Evolutionary conservation across 1,140 invertebrate genomes (phyloP).

Genomic region (Laupala kohalensis): DNA sequence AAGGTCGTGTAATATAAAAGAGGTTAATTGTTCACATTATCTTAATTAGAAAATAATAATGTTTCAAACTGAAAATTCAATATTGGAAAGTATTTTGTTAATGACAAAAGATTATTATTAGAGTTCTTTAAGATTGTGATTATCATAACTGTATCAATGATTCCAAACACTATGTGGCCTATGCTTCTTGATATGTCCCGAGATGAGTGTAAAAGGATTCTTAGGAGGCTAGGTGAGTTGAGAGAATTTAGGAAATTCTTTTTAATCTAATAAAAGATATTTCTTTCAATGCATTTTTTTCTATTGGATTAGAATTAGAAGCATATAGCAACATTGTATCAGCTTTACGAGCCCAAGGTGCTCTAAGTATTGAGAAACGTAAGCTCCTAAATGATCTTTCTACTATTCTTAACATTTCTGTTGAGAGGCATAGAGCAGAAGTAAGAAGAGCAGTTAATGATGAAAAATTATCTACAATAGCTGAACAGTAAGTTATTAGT

Average conservation of each 20-base stretch:
- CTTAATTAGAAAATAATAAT: too few relatives aligned
- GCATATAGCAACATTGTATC: conserved; percentile 79
- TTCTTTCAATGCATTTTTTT: not conserved
- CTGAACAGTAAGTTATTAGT: conserved; percentile 62
- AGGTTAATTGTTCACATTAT: too few relatives aligned
- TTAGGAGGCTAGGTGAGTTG: conserved; percentile 64
- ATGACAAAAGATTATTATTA: too few relatives aligned
- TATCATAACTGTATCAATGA: not conserved
- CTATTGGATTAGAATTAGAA: conserved; percentile 57
- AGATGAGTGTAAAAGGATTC: conserved; percentile 73
- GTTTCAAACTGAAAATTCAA: too few relatives aligned
- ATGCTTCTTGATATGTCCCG: conserved; percentile 57
- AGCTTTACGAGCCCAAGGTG: conserved; percentile 81
- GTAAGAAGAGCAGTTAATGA: conserved; percentile 79
- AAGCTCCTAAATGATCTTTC: conserved; percentile 71
- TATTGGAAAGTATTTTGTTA: too few relatives aligned
- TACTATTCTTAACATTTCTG: conserved; percentile 68
- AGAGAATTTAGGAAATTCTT: not conserved
- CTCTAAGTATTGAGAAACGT: conserved; percentile 68
- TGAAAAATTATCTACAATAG: conserved; percentile 74
- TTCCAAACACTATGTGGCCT: conserved; percentile 46
- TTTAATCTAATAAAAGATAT: not conserved
- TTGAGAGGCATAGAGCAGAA: conserved; percentile 81
- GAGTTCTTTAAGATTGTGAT: too few relatives aligned
- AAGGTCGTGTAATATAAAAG: too few relatives aligned